A percentile compares a stretch with the other conserved stretches of the same genome.
These are phyloP conservation scores for Alcedo atthis DNA, from an alignment of 2,797 vertebrate genomes.

Conservation along the genomic window DNA sequence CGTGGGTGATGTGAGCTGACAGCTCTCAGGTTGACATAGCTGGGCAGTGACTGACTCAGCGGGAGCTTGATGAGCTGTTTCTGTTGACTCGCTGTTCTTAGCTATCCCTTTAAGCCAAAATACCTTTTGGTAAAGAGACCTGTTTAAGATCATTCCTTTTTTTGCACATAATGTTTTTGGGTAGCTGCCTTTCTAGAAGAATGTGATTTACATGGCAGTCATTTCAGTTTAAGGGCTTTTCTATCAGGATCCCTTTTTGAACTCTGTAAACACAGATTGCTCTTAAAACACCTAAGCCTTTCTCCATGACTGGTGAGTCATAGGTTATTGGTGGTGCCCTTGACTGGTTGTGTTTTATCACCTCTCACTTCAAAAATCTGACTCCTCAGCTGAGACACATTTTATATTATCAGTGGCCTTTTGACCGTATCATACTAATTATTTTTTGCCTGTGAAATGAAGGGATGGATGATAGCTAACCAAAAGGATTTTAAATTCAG, in stretches of 20 bases:
- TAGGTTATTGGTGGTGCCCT: background rate
- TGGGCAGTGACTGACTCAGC: slow-evolving; percentile 33
- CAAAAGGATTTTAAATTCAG: background rate
- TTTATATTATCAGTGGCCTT: background rate
- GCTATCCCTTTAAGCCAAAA: background rate
- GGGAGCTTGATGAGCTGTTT: background rate
- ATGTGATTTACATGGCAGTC: background rate
- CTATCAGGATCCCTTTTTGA: background rate
- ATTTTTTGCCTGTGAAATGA: background rate
- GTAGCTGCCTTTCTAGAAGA: background rate
- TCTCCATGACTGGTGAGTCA: background rate
- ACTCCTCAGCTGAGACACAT: background rate
- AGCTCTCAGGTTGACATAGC: background rate
- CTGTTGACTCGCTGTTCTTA: background rate
- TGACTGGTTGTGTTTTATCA: background rate
- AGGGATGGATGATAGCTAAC: background rate
- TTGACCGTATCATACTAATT: background rate
- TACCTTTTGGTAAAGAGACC: background rate
- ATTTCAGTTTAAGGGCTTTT: background rate
- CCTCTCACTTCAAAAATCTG: background rate
- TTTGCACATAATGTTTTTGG: rapidly evolving
- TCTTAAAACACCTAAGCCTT: background rate
- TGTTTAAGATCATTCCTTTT: background rate
- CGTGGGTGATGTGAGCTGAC: background rate
- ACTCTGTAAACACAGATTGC: background rate